phyloP scores from a whole-genome alignment of 1,140 invertebrate genomes.

The Nasonia longicornis region DNA sequence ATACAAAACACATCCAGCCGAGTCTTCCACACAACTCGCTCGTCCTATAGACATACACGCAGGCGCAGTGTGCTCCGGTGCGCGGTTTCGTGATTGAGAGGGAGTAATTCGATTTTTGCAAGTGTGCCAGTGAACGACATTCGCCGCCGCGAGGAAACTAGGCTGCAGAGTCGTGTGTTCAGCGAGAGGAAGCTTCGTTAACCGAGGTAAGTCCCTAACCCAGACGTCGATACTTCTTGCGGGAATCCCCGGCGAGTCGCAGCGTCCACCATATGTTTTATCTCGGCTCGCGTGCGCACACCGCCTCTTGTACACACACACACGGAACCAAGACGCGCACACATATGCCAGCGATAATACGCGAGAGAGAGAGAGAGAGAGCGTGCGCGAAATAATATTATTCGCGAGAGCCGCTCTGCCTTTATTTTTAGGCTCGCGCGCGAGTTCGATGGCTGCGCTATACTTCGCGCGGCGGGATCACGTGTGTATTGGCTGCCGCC shows the following conservation, averaged over 20 bases:
- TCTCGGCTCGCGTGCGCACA: neutral
- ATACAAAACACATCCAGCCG: constrained; percentile 11
- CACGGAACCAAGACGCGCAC: neutral
- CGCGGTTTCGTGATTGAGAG: neutral
- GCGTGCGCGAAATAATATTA: no score
- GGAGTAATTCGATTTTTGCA: constrained; percentile 3
- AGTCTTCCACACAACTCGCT: neutral
- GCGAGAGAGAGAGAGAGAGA: neutral
- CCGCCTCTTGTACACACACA: neutral
- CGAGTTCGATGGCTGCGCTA: no score
- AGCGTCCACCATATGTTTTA: constrained; percentile 26
- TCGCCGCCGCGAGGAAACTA: neutral
- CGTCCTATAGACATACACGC: neutral
- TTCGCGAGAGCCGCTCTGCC: neutral
- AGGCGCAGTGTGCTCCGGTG: neutral
- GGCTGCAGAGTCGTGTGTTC: no score
- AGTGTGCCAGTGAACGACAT: constrained; percentile 2
- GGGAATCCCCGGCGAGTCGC: neutral
- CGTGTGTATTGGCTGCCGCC: neutral
- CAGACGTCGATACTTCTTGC: neutral
- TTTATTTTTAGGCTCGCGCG: constrained; percentile 7
- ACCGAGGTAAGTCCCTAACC: constrained; percentile 40
- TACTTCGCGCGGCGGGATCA: neutral
- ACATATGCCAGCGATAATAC: neutral
- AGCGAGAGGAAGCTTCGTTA: neutral